A percentile compares a stretch with the other conserved stretches of the same genome.
Conservation (phyloP, 37 sponge, comb jelly and placozoan species). For the Aphrocallistes beatrix region DNA sequence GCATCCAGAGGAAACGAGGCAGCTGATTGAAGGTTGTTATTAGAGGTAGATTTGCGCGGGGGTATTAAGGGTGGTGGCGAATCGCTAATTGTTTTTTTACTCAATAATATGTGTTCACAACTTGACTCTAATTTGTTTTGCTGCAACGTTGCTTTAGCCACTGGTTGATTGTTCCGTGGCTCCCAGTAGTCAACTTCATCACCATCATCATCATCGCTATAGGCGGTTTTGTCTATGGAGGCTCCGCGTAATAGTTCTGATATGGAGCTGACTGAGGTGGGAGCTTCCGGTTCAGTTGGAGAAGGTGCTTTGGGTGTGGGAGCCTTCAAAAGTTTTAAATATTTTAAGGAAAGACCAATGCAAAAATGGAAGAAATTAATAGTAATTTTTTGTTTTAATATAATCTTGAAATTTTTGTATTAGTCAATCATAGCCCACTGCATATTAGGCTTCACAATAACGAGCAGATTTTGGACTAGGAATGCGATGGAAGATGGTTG, state of each 20-base stretch:
- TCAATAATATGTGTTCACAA: not conserved
- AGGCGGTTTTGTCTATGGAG: not conserved
- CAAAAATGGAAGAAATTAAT: too few species aligned
- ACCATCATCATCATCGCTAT: constrained; percentile 2
- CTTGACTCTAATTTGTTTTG: not conserved
- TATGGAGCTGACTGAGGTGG: not conserved
- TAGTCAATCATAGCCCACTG: too few species aligned
- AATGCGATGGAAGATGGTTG: too few species aligned
- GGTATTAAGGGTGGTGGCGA: not conserved
- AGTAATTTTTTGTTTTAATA: too few species aligned
- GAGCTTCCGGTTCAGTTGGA: not conserved
- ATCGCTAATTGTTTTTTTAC: not conserved
- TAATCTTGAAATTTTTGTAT: too few species aligned
- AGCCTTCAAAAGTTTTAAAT: too few species aligned
- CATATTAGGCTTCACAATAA: too few species aligned
- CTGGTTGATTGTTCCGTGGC: not conserved
- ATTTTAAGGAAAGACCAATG: too few species aligned
- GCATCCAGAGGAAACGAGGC: not conserved
- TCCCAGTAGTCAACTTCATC: not conserved
- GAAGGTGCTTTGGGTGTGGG: too few species aligned
- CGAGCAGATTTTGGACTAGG: too few species aligned
- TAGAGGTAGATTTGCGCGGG: not conserved
- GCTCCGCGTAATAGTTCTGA: not conserved
- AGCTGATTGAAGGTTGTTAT: not conserved
- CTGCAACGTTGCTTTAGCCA: not conserved